Conservation (phyloP, 2,888 invertebrate genomes). For the Thymelicus sylvestris region DNA sequence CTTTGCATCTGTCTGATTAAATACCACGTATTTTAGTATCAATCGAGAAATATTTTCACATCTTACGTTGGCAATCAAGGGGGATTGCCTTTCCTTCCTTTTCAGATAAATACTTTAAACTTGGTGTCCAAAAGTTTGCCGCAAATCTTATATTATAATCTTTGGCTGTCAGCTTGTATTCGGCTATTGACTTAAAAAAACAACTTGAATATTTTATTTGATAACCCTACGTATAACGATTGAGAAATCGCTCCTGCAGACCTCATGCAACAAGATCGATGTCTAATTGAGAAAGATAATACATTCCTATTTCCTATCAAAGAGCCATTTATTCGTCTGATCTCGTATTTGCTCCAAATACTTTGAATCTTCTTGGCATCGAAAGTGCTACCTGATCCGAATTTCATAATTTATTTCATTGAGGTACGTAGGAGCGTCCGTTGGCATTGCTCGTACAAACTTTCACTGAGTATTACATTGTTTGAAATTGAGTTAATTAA, state of each 20-base stretch:
- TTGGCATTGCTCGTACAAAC: slow-evolving; percentile 7
- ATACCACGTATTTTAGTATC: too few relatives aligned
- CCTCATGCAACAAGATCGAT: background rate
- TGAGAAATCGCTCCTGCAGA: background rate
- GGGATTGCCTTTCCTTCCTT: too few relatives aligned
- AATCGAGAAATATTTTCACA: too few relatives aligned
- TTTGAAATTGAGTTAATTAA: slow-evolving; percentile 9
- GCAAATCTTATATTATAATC: too few relatives aligned
- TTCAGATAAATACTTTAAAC: too few relatives aligned
- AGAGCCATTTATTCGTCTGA: slow-evolving; percentile 7
- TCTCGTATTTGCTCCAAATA: slow-evolving; percentile 34
- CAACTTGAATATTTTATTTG: background rate
- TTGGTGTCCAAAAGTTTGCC: too few relatives aligned
- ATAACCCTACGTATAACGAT: background rate
- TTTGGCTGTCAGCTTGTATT: too few relatives aligned
- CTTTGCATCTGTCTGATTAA: too few relatives aligned
- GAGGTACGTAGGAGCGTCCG: slow-evolving; percentile 26
- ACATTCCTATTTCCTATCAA: slow-evolving; percentile 22
- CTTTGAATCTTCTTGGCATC: slow-evolving; percentile 42
- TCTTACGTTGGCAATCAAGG: too few relatives aligned
- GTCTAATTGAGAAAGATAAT: slow-evolving; percentile 17
- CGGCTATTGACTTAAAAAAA: too few relatives aligned
- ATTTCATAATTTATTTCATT: slow-evolving; percentile 43
- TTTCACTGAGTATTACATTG: slow-evolving; percentile 26
- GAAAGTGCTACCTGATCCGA: slow-evolving; percentile 45